Conservation (phyloP, 2,888 invertebrate genomes). For the Arctia plantaginis region DNA sequence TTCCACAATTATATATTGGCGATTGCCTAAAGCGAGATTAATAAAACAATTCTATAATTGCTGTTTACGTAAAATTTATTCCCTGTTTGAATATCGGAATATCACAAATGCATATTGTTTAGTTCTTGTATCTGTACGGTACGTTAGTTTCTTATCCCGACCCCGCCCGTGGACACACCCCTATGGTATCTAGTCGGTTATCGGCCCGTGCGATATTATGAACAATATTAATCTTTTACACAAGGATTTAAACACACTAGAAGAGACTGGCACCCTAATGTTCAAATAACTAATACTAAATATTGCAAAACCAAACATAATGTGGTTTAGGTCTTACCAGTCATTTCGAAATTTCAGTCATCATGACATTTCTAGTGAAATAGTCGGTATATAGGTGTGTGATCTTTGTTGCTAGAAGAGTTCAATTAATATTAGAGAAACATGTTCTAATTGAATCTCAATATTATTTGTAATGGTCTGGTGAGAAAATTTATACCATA, state of each 20-base stretch:
- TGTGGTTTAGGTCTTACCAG: not conserved
- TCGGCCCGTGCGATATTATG: slow-evolving; percentile 70
- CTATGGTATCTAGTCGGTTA: slow-evolving; percentile 65
- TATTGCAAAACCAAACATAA: not conserved
- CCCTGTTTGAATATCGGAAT: slow-evolving; percentile 51
- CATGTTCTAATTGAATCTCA: slow-evolving; percentile 74
- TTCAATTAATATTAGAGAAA: slow-evolving; percentile 67
- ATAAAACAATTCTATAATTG: slow-evolving; percentile 22
- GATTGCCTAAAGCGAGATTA: slow-evolving; percentile 17
- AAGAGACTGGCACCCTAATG: slow-evolving; percentile 11
- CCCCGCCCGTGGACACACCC: slow-evolving; percentile 79
- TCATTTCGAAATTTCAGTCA: not conserved
- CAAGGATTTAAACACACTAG: slow-evolving; percentile 35
- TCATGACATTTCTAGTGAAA: slow-evolving; percentile 4
- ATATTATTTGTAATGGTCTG: slow-evolving; percentile 72
- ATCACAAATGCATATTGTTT: slow-evolving; percentile 64
- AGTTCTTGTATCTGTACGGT: slow-evolving; percentile 67
- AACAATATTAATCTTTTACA: slow-evolving; percentile 62
- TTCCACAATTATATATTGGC: slow-evolving; percentile 9
- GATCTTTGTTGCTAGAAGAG: slow-evolving; percentile 27
- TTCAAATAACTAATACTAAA: not conserved
- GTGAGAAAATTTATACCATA: slow-evolving; percentile 73
- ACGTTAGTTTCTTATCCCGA: slow-evolving; percentile 55
- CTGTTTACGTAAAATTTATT: slow-evolving; percentile 39
- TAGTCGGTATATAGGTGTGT: not conserved